Evolutionary conservation across 2,888 invertebrate genomes (phyloP).

Genomic region (Yponomeuta plumbellus): DNA sequence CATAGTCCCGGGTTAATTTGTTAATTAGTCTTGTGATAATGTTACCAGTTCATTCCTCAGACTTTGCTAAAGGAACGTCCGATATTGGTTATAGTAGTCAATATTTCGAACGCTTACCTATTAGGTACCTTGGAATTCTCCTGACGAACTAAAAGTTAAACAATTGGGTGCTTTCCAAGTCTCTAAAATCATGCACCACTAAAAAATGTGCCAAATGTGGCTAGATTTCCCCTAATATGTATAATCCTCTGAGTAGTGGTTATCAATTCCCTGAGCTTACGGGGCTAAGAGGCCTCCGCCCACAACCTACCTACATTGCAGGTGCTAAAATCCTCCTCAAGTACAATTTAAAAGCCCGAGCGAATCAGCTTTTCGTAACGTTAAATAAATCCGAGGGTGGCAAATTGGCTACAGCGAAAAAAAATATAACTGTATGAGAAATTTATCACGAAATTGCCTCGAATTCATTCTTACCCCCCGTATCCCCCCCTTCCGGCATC

Average conservation of each 20-base stretch:
- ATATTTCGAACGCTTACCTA: too few species aligned
- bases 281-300: not conserved
- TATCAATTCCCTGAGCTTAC: not conserved
- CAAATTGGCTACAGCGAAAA: slow-evolving; percentile 6
- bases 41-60: not conserved
- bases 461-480: slow-evolving; percentile 6
- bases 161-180: too few species aligned
- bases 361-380: not conserved
- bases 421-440: slow-evolving; percentile 5
- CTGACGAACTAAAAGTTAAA: too few species aligned
- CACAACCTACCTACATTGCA: not conserved
- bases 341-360: not conserved
- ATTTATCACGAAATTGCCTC: slow-evolving; percentile 10
- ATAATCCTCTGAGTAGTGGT: not conserved
- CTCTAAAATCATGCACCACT: not conserved
- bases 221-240: not conserved
- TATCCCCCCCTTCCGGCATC: slow-evolving; percentile 3
- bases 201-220: not conserved
- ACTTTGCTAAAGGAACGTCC: not conserved
- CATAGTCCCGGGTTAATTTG: not conserved
- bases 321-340: not conserved
- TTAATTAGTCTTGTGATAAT: slow-evolving; percentile 4
- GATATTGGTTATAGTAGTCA: not conserved
- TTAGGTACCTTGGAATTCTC: too few species aligned
- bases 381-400: slow-evolving; percentile 9